Conservation (phyloP, 2,888 invertebrate genomes). For the Melieria omissa region DNA sequence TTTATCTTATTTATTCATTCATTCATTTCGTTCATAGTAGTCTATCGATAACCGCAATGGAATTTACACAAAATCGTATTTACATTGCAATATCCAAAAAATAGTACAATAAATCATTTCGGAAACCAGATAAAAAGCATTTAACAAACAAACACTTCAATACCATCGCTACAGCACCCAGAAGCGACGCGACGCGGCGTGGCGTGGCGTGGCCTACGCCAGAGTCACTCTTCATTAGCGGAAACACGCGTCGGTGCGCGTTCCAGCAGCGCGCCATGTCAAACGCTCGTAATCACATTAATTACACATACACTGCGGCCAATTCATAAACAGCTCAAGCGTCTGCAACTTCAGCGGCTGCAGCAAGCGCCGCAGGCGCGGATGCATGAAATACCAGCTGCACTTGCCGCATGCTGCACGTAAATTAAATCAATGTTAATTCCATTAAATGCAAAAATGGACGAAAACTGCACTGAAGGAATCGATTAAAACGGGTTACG, state of each 20-base stretch:
- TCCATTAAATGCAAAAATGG: too few relatives aligned
- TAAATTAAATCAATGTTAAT: conserved; percentile 28
- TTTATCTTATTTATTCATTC: too few relatives aligned
- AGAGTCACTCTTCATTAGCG: conserved; percentile 21
- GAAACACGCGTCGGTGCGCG: neutral
- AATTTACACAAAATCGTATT: too few relatives aligned
- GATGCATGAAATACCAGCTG: neutral
- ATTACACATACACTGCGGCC: neutral
- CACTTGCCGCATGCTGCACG: conserved; percentile 13
- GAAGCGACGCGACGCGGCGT: too few relatives aligned
- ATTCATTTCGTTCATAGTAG: too few relatives aligned
- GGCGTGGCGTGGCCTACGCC: neutral
- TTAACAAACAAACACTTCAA: neutral
- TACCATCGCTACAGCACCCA: neutral
- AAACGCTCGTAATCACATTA: conserved; percentile 5
- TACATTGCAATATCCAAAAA: neutral
- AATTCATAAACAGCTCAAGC: neutral
- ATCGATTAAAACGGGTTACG: conserved; percentile 14
- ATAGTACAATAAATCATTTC: neutral
- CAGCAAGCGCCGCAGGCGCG: neutral
- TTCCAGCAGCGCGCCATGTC: too few relatives aligned
- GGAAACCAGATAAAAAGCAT: neutral
- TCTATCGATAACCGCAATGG: too few relatives aligned
- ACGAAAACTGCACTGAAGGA: neutral
- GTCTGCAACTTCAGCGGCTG: neutral